Base-by-base conservation (phyloP, 2,888 invertebrate genomes). In the Drosophila barbarae region DNA sequence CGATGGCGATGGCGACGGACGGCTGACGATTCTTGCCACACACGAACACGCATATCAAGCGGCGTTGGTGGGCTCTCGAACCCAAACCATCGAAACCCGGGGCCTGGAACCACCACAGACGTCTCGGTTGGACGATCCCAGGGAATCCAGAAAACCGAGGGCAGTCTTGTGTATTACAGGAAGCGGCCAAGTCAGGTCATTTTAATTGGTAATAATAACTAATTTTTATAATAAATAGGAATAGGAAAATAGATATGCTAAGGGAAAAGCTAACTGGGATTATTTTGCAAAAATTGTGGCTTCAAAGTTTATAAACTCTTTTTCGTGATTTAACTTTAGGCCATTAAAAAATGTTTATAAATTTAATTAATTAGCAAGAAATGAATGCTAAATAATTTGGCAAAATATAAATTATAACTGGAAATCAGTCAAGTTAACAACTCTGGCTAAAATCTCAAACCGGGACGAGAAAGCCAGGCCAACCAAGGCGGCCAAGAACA, bases 11-110 rank as follows among this genome's bases (percentile, higher is more conserved):
- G 50, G 49, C 54, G 53, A 53, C 61, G 71, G 46, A 50, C 74
- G 71, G 51, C 58, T 61, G 58, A 53, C 71, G 76, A 50, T 65
- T 73, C 71, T 67, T 81, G 63, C 79, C 79, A 81, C 84, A 80
- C 79, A 80, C 82, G 84, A 79, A 32, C 55, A 57, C 53, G 53
- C 46, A 76, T 78, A 72, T 69, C 60, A 49, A 69, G 69, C 83
- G 73, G 85, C 85, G 84, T 85, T 85, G 83, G 83, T 83, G 86
- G 86, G 74, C 81, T 51, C 59, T 51, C 53, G 59, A 53, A 53
- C 54, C 59, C 39, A 56, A 50, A 53, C 54, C 59, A 21, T 49
- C 23, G 52, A 53, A 36, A 30, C 39, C 52, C 35, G 59, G 56
- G 56, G 28, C 56, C 58, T 42, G 59, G 59, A 59, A 59, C 66